A percentile compares a stretch with the other conserved stretches of the same genome.
Evolutionary conservation across 1,140 invertebrate species (phyloP).

Genomic region (Drosophila rhopaloa): DNA sequence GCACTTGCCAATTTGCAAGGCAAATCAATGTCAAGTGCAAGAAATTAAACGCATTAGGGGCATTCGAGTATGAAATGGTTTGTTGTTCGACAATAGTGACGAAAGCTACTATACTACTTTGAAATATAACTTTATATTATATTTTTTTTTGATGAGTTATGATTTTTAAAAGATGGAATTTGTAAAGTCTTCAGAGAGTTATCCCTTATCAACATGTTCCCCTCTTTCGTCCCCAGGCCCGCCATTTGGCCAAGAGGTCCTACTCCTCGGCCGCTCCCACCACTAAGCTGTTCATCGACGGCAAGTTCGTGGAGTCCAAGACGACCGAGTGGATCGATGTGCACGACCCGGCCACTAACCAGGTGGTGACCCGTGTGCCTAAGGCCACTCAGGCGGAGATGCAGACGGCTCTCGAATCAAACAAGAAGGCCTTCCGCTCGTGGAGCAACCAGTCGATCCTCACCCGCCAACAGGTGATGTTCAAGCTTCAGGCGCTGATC

Average conservation of each 20-base stretch:
- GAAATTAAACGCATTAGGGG: conserved; percentile 9
- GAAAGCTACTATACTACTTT: too few relatives aligned
- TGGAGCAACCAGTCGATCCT: conserved; percentile 98
- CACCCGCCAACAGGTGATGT: conserved; percentile 97
- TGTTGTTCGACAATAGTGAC: too few relatives aligned
- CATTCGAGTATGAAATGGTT: neutral
- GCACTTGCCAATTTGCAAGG: conserved; percentile 24
- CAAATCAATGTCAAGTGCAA: conserved; percentile 30
- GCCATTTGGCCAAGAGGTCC: conserved; percentile 57
- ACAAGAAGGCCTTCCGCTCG: conserved; percentile 90
- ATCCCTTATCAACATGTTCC: neutral
- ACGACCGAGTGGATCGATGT: conserved; percentile 97
- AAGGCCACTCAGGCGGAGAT: conserved; percentile 96
- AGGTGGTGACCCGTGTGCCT: conserved; percentile 94
- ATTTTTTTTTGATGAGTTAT: too few relatives aligned
- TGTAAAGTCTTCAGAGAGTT: too few relatives aligned
- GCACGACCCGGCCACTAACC: conserved; percentile 96
- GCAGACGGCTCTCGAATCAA: conserved; percentile 94
- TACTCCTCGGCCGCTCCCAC: conserved; percentile 85
- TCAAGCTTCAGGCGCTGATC: conserved; percentile 90
- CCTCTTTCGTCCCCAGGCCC: conserved; percentile 36
- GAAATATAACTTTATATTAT: too few relatives aligned
- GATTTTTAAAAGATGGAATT: too few relatives aligned
- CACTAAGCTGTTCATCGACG: conserved; percentile 98
- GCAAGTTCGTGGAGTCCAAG: conserved; percentile 97